Evolutionary conservation across 2,113 vertebrate genomes (phyloP), one percentile per base, ranked within the genome.

Genomic region (Onychostruthus taczanowskii): DNA sequence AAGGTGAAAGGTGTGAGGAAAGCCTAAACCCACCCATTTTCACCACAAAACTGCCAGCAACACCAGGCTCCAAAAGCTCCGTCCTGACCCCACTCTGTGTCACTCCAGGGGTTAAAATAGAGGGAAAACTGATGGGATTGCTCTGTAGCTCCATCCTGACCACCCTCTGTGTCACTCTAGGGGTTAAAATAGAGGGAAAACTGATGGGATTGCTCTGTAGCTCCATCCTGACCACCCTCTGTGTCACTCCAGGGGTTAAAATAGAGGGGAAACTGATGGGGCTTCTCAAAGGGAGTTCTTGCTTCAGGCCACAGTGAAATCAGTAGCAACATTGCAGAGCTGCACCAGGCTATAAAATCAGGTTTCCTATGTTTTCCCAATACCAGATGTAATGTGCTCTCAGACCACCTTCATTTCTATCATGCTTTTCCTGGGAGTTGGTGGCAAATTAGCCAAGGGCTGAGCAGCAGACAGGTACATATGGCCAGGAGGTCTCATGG

Each of bases 381-480:
- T 10, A 53, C 19, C 31, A 39, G 58, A 33, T 4, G 9, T 8
- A 66, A 77, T 0, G 3, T 37, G 68, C 27, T 15, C 47, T 59
- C 73, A 44, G 70, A 31, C 12, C 61, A 52, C 62, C 46, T 58
- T 63, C 44, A 23, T 82, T 67, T 70, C 64, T 43, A 4, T 39
- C 47, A 3, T 16, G 13, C 1, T 68, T 76, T 92, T 85, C 75
- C 39, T 41, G 72, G 87, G 47, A 90, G 62, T 1, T 56, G 53
- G 61, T 41, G 64, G 93, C 56, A 86, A 78, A 86, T 47, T 3
- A 90, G 67, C 26, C 5, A 9, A 81, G 61, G 81, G 66, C 69
- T 78, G 59, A 49, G 82, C 91, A 93, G 90, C 91, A 94, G 92
- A 74, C 72, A 90, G 85, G 75, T 62, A 53, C 70, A 7, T 35